These are phyloP conservation scores for Paraescarpia echinospica DNA, from an alignment of 1,140 invertebrate species.

Conservation along the genomic window DNA sequence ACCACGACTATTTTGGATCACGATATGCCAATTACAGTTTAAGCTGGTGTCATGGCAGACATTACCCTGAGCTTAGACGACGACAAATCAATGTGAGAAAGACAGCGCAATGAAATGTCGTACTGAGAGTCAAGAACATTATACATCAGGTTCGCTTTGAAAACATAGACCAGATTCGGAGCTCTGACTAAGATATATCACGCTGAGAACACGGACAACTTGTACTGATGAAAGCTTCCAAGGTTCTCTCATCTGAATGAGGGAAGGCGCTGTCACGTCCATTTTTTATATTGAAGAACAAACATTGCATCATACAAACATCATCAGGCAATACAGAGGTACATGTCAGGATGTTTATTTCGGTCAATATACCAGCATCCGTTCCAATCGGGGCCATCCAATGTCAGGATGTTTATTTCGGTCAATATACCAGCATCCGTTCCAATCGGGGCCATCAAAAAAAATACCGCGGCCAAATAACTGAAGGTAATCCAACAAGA, in stretches of 20 bases:
- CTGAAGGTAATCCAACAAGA: not conserved
- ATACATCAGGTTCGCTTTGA: not conserved
- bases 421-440: not conserved
- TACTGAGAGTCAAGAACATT: not conserved
- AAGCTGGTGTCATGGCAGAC: too few species aligned
- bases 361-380: not conserved
- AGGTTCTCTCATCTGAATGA: not conserved
- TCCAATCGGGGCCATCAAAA: not conserved
- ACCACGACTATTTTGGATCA: too few species aligned
- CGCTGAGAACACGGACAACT: not conserved
- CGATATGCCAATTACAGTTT: too few species aligned
- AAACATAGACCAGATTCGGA: not conserved
- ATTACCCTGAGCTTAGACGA: too few species aligned
- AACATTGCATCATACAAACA: not conserved
- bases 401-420: not conserved
- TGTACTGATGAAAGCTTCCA: not conserved
- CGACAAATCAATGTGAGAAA: not conserved
- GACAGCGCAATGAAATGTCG: not conserved
- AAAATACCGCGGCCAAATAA: not conserved
- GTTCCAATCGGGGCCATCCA: not conserved
- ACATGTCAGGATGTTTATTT: not conserved
- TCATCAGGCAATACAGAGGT: not conserved
- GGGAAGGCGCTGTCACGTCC: not conserved
- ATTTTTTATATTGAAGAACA: not conserved
- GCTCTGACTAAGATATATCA: not conserved